Percentiles rank a stretch among this genome's conserved stretches.
Evolutionary conservation across 2,797 vertebrate genomes (phyloP).

Genomic region (Babyrousa celebensis): DNA sequence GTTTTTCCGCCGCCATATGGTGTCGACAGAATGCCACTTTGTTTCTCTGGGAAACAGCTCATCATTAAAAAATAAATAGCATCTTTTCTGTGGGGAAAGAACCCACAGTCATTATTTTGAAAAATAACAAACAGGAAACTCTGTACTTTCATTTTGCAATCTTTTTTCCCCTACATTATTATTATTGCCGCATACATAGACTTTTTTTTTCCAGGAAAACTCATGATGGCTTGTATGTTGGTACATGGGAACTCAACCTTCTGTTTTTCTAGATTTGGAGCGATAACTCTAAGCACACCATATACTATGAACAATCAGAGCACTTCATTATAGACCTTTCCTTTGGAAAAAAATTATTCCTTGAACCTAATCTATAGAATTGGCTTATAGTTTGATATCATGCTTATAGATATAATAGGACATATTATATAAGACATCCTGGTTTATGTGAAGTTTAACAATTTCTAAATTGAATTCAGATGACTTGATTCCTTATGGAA

Average conservation of each 20-base stretch:
- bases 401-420: background rate
- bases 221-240: background rate
- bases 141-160: conserved; percentile 83
- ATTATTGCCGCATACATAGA: conserved; percentile 25
- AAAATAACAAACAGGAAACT: conserved; percentile 87
- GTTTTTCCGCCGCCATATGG: conserved; percentile 92
- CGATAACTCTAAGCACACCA: conserved; percentile 15
- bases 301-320: background rate
- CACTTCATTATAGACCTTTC: conserved; percentile 11
- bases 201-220: conserved; percentile 68
- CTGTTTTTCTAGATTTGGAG: background rate
- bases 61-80: conserved; percentile 90
- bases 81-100: conserved; percentile 85
- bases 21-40: conserved; percentile 92
- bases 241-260: background rate
- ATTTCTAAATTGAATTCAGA: conserved; percentile 64
- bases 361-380: background rate
- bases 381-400: conserved; percentile 12
- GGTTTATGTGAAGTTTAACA: conserved; percentile 56
- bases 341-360: conserved; percentile 12
- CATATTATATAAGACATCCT: background rate
- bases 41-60: conserved; percentile 90
- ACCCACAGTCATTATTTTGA: conserved; percentile 87
- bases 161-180: conserved; percentile 64
- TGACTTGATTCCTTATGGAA: conserved; percentile 62